Base-by-base conservation (phyloP, 2,113 vertebrate genomes). In the Bos indicus region DNA sequence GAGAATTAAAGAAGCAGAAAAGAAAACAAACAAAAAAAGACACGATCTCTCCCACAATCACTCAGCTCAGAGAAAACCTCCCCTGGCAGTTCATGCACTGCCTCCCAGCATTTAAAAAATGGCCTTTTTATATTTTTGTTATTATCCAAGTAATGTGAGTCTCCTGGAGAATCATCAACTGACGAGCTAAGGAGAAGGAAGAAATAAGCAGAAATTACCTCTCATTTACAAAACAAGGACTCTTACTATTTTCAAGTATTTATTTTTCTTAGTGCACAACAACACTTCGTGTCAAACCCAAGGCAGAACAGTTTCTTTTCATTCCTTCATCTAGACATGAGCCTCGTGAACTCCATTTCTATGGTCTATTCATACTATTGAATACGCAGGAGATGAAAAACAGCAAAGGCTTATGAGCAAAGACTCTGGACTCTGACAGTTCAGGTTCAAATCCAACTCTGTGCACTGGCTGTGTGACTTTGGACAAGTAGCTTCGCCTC, bases 1-100 rank as follows among this genome's bases (percentile, higher is more conserved):
- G n/a, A 54, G 78, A 93, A 48, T 77, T 40, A 77, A 84, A 93
- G 46, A 89, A 77, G 77, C 91, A 89, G 86, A 93, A 93, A 89
- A 84, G 46, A 89, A 88, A 77, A 89, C 54, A 93, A 95, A 40
- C 28, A 89, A 90, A 60, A 10, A 48, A 60, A 78, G 83, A 86
- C 36, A 23, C 23, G 28, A 17, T 48, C 67, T 60, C 15, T 95
- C 81, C 64, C 88, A n/a, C 12, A 21, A 7, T 62, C 1, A 12
- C 26, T 74, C 36, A 2, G 81, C 26, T 3, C 21, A 54, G 67
- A 91, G 28, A 62, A 54, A 43, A 86, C 43, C 81, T 64, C 56
- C 3, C 5, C 9, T 54, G 78, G 78, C 14, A 46, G 40, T 46
- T 48, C 25, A 6, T 8, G 28, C 7, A 6, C 51, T 23, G 67